Percentiles rank a stretch among this genome's conserved stretches.
These are phyloP conservation scores for Somateria mollissima DNA, from an alignment of 2,797 vertebrate species.

Conservation along the genomic window DNA sequence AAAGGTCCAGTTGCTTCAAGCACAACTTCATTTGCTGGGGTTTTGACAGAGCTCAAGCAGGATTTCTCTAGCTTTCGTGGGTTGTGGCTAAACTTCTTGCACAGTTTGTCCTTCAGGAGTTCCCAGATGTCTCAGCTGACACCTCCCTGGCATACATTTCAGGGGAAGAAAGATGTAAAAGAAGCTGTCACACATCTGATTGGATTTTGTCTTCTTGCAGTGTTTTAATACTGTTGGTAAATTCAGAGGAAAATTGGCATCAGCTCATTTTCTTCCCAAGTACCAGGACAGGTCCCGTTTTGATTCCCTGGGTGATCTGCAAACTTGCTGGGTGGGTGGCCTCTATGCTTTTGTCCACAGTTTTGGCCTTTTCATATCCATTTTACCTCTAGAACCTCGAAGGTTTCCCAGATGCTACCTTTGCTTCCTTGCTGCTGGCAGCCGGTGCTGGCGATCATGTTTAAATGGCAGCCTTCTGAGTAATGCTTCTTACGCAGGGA, in stretches of 20 bases:
- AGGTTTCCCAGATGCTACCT: conserved; percentile 3
- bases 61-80: conserved; percentile 10
- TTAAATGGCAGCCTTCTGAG: neutral
- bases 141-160: conserved; percentile 4
- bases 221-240: conserved; percentile 14
- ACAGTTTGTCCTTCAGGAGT: conserved; percentile 44
- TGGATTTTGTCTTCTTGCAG: neutral
- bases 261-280: neutral
- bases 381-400: neutral
- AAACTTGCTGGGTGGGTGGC: neutral
- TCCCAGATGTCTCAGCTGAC: conserved; percentile 56
- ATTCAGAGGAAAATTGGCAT: conserved; percentile 42
- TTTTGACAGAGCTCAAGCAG: neutral
- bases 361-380: neutral
- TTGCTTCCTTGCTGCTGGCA: neutral
- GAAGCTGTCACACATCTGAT: conserved; percentile 23
- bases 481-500: neutral
- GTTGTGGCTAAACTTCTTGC: conserved; percentile 33
- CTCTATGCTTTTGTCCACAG: neutral
- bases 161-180: conserved; percentile 15
- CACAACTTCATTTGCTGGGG: conserved; percentile 16
- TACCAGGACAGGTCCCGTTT: neutral
- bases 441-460: neutral
- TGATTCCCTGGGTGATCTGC: neutral
- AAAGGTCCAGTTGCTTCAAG: neutral